Conservation (phyloP, 1,140 invertebrate species). For the Heterodera carotae region DNA sequence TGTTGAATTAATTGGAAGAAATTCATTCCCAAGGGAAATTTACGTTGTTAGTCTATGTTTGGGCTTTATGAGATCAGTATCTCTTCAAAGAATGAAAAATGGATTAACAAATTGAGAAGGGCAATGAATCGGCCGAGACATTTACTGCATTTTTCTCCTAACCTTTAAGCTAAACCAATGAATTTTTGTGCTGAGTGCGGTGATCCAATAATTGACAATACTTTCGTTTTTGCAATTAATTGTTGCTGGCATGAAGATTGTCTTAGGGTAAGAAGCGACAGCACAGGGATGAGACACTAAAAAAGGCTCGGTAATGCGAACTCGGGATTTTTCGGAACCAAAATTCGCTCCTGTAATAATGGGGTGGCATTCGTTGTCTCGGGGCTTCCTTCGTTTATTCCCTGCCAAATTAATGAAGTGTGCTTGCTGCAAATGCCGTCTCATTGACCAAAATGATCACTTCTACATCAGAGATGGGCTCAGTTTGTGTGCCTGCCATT, state of each 20-base stretch:
- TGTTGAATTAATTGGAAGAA: not conserved
- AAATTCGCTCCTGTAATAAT: too few species aligned
- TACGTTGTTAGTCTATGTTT: not conserved
- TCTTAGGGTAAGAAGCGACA: not conserved
- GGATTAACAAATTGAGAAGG: too few species aligned
- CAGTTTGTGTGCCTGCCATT: not conserved
- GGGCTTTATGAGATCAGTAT: not conserved
- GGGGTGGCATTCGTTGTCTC: too few species aligned
- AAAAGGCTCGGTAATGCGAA: too few species aligned
- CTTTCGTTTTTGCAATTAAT: not conserved
- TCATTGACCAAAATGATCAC: not conserved
- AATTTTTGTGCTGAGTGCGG: constrained; percentile 6
- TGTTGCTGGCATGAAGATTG: not conserved
- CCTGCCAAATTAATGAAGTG: not conserved
- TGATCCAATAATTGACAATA: not conserved
- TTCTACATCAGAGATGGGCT: constrained; percentile 1
- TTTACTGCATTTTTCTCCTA: too few species aligned
- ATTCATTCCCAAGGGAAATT: not conserved
- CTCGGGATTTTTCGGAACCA: too few species aligned
- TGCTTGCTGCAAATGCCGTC: not conserved
- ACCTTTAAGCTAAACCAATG: not conserved
- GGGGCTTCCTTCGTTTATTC: not conserved
- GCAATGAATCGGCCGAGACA: too few species aligned
- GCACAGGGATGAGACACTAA: too few species aligned
- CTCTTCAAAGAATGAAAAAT: not conserved